Percentiles rank a stretch among this genome's conserved stretches.
phyloP scores from a whole-genome alignment of 30 jellyfish, hydroid and myxozoan genomes.

The Aurelia sp. region DNA sequence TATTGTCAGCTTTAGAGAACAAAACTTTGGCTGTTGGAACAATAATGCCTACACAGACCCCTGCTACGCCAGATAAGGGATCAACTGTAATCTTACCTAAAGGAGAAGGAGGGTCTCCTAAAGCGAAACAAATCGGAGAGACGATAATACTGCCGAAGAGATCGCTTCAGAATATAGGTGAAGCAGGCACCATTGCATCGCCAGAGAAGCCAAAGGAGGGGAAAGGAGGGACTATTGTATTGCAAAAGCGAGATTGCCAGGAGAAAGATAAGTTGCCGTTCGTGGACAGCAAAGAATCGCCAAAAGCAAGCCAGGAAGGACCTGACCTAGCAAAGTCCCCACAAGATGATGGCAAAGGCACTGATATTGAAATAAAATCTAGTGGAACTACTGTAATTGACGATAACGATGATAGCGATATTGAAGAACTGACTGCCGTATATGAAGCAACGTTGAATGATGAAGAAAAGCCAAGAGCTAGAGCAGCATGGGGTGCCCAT shows the following conservation, averaged over 20 bases:
- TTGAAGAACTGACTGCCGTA: slow-evolving; percentile 61
- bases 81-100: slow-evolving; percentile 12
- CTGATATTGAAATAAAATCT: no score
- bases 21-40: slow-evolving; percentile 74
- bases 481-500: slow-evolving; percentile 74
- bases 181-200: slow-evolving; percentile 17
- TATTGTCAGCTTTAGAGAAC: slow-evolving; percentile 71
- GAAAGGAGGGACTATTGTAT: slow-evolving; percentile 27
- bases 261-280: slow-evolving; percentile 1
- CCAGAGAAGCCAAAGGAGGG: neutral
- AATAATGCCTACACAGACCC: slow-evolving; percentile 12
- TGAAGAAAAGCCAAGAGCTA: slow-evolving; percentile 52
- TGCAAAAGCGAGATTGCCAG: neutral
- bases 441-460: neutral
- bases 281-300: no score
- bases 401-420: slow-evolving; percentile 51
- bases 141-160: slow-evolving; percentile 74
- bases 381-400: neutral
- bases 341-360: no score
- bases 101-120: slow-evolving; percentile 2
- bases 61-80: slow-evolving; percentile 31
- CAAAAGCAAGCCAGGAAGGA: no score
- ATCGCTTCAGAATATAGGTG: slow-evolving; percentile 21
- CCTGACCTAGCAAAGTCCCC: no score
- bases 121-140: slow-evolving; percentile 50